phyloP scores from a whole-genome alignment of 2,797 vertebrate species.

The Onychomys arenicola region DNA sequence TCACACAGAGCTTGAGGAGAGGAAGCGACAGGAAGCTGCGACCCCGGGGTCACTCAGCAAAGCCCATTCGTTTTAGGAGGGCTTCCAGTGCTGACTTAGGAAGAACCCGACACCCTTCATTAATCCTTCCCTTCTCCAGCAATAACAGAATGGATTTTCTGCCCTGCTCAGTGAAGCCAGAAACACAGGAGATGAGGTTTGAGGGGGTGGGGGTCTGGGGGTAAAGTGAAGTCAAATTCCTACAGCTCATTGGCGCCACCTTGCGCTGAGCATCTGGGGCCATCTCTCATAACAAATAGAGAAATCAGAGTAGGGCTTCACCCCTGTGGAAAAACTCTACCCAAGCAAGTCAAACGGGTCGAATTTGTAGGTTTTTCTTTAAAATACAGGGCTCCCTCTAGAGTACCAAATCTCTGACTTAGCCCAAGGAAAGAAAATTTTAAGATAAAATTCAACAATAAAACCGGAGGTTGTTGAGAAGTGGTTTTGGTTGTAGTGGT shows the following conservation, averaged over 20 bases:
- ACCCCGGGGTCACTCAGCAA: background rate
- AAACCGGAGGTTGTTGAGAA: background rate
- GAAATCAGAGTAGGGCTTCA: constrained; percentile 46
- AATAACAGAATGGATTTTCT: constrained; percentile 15
- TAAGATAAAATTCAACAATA: background rate
- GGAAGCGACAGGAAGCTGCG: background rate
- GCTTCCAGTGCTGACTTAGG: background rate
- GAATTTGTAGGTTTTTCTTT: constrained; percentile 26
- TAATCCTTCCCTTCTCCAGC: background rate
- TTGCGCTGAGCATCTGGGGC: constrained; percentile 51
- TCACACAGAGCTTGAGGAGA: background rate
- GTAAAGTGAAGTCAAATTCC: background rate
- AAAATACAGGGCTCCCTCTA: background rate
- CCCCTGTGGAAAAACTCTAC: constrained; percentile 20
- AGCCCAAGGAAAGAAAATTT: constrained; percentile 45
- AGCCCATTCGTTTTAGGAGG: constrained; percentile 15
- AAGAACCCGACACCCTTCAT: background rate
- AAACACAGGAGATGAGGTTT: constrained; percentile 32
- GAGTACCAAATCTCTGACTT: background rate
- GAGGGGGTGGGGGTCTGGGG: background rate
- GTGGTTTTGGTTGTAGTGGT: background rate
- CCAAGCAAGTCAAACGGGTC: background rate
- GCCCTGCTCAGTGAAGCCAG: constrained; percentile 37
- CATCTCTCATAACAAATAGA: background rate
- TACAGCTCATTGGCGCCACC: constrained; percentile 79